These are phyloP conservation scores for Andrena camellia DNA, from an alignment of 2,888 invertebrate genomes.

Conservation along the genomic window DNA sequence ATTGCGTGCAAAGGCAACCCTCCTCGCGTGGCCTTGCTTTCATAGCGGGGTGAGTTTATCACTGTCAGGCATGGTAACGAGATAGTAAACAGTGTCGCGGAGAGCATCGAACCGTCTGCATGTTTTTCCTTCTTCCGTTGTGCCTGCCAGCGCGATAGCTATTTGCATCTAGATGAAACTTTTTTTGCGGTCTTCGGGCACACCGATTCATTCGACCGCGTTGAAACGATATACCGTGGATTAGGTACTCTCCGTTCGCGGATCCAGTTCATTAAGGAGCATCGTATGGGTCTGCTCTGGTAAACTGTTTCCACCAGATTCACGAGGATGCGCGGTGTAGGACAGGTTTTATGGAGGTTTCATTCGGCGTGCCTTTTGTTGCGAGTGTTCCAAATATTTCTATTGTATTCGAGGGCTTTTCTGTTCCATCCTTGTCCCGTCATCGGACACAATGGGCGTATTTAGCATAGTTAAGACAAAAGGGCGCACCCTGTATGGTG, in stretches of 20 bases:
- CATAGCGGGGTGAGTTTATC: conserved; percentile 64
- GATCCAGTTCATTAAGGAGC: neutral
- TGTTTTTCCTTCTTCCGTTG: conserved; percentile 17
- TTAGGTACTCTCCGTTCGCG: neutral
- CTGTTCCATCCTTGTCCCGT: neutral
- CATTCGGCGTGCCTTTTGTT: neutral
- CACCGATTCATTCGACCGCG: conserved; percentile 16
- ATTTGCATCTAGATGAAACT: conserved; percentile 45
- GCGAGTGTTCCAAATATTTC: neutral
- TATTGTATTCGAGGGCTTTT: neutral
- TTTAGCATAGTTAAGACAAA: conserved; percentile 11
- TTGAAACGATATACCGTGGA: neutral
- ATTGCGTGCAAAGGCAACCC: conserved; percentile 63
- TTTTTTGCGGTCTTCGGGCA: conserved; percentile 13
- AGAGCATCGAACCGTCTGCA: conserved; percentile 40
- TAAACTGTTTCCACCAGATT: neutral
- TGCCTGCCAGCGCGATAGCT: neutral
- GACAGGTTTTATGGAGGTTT: too few species aligned
- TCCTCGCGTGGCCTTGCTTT: conserved; percentile 54
- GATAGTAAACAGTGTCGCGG: conserved; percentile 61
- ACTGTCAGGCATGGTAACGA: conserved; percentile 68
- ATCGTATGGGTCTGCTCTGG: neutral
- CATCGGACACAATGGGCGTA: conserved; percentile 1
- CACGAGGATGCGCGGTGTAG: neutral
- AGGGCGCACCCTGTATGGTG: neutral